Evolutionary conservation across 2,888 invertebrate species (phyloP), one percentile per base, ranked within the genome.

Genomic region (Drosophila ochracea): DNA sequence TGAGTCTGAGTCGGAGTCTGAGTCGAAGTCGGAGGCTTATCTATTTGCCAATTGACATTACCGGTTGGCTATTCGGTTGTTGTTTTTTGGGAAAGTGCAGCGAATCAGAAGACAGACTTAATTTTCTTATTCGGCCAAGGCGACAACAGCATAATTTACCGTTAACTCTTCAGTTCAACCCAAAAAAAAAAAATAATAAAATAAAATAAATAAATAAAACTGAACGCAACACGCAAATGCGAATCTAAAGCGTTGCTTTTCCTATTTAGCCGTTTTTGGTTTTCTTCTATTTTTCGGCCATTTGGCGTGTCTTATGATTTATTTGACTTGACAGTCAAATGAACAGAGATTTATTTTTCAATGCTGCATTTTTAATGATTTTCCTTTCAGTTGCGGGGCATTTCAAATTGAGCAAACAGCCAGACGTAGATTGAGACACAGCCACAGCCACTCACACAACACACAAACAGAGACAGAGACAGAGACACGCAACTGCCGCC

Each of bases 281-380:
- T 30, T 30, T n/a, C 11, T 33, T 68, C 21, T 21, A 3, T 58
- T 60, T 63, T 83, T 83, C 21, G 84, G 73, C 55, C 65, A 73
- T 90, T 90, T 79, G 83, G 80, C 84, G 90, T 84, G 84, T 88
- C 83, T 66, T 90, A 90, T 84, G 84, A 84, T 84, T 84, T 84
- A 84, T 84, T 89, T 90, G 86, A 90, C 90, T 83, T 83, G 90
- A 90, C 90, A 84, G 89, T 80, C 90, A 88, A 88, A 57, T 83
- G 90, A 88, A 84, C 84, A 90, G 83, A 80, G 90, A 84, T 84
- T 90, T 84, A 84, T 90, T 82, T 88, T 76, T 76, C 84, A 80
- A 84, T 83, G 80, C 65, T 80, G 89, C 67, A 74, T 79, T 84
- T 84, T 84, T 90, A 90, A 84, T 84, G 90, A 90, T 82, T 88